These are phyloP conservation scores for Chironomus striatipennis DNA, from an alignment of 1,140 invertebrate genomes.

Conservation along the genomic window DNA sequence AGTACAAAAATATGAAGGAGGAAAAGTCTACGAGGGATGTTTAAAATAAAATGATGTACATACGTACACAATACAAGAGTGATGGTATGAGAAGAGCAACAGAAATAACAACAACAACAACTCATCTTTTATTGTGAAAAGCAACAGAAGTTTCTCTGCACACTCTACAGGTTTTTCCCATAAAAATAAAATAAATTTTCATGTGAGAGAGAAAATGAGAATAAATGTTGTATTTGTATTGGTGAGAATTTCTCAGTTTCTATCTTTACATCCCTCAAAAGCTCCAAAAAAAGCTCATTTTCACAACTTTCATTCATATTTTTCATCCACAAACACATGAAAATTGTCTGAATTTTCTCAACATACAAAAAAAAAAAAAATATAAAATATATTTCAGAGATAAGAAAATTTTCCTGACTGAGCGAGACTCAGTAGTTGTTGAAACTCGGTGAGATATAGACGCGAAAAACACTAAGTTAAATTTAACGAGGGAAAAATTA, in stretches of 20 bases:
- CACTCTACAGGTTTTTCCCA: constrained; percentile 20
- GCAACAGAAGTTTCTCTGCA: neutral
- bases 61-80: too few species aligned
- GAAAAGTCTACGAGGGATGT: too few species aligned
- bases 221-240: neutral
- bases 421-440: constrained; percentile 9
- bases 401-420: too few species aligned
- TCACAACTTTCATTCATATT: neutral
- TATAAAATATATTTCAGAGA: neutral
- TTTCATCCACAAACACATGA: constrained; percentile 9
- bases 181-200: neutral
- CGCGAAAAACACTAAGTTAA: neutral
- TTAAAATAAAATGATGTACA: too few species aligned
- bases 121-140: neutral
- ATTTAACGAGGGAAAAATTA: too few species aligned
- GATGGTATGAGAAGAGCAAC: neutral
- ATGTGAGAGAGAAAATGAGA: neutral
- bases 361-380: neutral
- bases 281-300: neutral
- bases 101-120: neutral
- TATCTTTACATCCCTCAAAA: neutral
- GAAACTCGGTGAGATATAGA: constrained; percentile 14
- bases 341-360: neutral
- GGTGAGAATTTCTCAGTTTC: neutral
- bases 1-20: too few species aligned